phyloP scores from a whole-genome alignment of 2,888 invertebrate species.

The Diaprepes abbreviatus region DNA sequence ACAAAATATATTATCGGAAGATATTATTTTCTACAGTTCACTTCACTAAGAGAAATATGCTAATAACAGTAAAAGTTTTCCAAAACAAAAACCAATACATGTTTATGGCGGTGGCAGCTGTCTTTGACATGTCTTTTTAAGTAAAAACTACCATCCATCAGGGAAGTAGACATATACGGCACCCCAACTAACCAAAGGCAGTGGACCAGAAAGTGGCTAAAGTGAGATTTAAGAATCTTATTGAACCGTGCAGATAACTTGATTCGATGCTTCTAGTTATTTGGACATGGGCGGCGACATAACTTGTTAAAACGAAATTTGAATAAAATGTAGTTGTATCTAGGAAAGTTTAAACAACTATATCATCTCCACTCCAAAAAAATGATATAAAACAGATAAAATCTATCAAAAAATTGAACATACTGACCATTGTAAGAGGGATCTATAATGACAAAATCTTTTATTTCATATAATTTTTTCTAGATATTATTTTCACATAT shows the following conservation, averaged over 20 bases:
- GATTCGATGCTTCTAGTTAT: constrained; percentile 39
- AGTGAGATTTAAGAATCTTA: constrained; percentile 66
- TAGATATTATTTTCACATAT: too few relatives aligned
- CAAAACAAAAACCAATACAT: constrained; percentile 29
- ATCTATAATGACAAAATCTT: too few relatives aligned
- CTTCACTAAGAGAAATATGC: constrained; percentile 24
- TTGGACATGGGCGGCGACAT: constrained; percentile 5
- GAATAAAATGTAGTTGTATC: too few relatives aligned
- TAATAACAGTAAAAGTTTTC: constrained; percentile 4
- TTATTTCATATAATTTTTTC: too few relatives aligned
- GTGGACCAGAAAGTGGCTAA: constrained; percentile 63
- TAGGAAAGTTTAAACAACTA: too few relatives aligned
- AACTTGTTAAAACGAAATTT: too few relatives aligned
- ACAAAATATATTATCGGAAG: too few relatives aligned
- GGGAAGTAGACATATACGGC: constrained; percentile 45
- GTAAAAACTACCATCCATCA: constrained; percentile 56
- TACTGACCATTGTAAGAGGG: too few relatives aligned
- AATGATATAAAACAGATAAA: too few relatives aligned
- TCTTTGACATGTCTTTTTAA: constrained; percentile 36
- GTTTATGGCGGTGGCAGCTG: constrained; percentile 24
- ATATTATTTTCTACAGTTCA: too few relatives aligned
- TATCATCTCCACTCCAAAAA: too few relatives aligned
- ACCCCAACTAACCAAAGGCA: constrained; percentile 55
- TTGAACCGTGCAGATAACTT: constrained; percentile 56
- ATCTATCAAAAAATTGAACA: too few relatives aligned